Conservation (phyloP, 2,113 vertebrate species). For the Cavia aperea region DNA sequence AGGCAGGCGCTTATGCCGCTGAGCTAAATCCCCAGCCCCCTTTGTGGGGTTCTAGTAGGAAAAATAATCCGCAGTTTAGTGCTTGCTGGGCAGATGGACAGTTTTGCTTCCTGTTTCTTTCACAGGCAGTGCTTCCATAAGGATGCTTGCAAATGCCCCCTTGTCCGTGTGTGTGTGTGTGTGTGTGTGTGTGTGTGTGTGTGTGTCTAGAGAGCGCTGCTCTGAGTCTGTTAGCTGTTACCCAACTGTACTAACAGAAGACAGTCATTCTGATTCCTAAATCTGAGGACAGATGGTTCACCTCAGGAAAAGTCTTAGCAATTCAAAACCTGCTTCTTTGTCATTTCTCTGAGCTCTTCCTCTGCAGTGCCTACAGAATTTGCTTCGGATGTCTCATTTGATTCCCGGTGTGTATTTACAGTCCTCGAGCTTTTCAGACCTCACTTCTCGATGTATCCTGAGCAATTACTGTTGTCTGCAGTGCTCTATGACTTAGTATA, state of each 20-base stretch:
- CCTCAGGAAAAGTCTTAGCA: not conserved
- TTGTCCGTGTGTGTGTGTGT: not conserved
- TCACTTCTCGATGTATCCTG: not conserved
- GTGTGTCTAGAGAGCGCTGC: not conserved
- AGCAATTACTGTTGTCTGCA: not conserved
- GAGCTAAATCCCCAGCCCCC: too few relatives aligned
- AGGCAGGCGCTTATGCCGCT: too few relatives aligned
- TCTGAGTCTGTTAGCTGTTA: not conserved
- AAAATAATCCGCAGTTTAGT: slow-evolving; percentile 8
- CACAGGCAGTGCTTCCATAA: not conserved
- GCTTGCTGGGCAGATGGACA: not conserved
- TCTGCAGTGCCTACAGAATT: not conserved
- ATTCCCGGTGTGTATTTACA: not conserved
- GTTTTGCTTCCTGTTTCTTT: not conserved
- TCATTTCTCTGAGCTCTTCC: not conserved
- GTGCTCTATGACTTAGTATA: not conserved
- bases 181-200: not conserved
- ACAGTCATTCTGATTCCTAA: not conserved
- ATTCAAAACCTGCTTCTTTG: not conserved
- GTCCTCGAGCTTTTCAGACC: not conserved
- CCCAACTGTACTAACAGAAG: not conserved
- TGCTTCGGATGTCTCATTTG: not conserved
- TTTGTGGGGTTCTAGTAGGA: not conserved
- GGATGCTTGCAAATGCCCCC: not conserved
- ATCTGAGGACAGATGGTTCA: not conserved